Conservation (phyloP, 2,797 vertebrate species). For the Pogoniulus pusillus region DNA sequence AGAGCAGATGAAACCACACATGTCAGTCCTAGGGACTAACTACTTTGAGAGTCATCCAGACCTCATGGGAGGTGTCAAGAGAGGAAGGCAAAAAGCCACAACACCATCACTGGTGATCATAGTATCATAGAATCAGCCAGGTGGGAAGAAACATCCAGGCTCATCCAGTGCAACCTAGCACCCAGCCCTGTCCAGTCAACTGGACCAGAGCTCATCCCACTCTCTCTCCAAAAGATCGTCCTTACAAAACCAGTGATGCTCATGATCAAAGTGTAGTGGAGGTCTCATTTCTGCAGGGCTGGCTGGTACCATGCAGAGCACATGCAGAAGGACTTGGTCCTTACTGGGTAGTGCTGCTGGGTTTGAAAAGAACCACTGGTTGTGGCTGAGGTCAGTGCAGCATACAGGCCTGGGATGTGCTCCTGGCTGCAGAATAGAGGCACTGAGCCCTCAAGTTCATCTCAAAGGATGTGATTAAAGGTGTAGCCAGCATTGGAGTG, state of each 20-base stretch:
- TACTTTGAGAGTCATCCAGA: background rate
- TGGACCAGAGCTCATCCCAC: background rate
- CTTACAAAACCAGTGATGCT: background rate
- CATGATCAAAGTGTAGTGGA: background rate
- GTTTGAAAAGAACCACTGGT: background rate
- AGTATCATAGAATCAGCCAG: too few species aligned
- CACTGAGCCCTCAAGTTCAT: background rate
- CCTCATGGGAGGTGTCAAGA: background rate
- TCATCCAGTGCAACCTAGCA: too few species aligned
- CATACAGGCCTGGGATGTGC: background rate
- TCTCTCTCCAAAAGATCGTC: background rate
- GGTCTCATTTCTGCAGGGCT: background rate
- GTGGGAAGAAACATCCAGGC: too few species aligned
- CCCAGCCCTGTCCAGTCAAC: too few species aligned
- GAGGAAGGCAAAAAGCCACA: background rate
- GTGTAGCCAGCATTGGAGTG: background rate
- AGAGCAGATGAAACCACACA: background rate
- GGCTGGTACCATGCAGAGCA: background rate
- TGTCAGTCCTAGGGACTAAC: background rate
- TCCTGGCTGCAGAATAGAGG: background rate
- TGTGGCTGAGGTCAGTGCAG: background rate
- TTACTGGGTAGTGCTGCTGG: background rate
- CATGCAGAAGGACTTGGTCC: background rate
- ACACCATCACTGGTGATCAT: background rate
- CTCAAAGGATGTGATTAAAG: constrained; percentile 38